Evolutionary conservation across 2,888 invertebrate genomes (phyloP), one percentile per base, ranked within the genome.

Genomic region (Sarcophaga variegata): DNA sequence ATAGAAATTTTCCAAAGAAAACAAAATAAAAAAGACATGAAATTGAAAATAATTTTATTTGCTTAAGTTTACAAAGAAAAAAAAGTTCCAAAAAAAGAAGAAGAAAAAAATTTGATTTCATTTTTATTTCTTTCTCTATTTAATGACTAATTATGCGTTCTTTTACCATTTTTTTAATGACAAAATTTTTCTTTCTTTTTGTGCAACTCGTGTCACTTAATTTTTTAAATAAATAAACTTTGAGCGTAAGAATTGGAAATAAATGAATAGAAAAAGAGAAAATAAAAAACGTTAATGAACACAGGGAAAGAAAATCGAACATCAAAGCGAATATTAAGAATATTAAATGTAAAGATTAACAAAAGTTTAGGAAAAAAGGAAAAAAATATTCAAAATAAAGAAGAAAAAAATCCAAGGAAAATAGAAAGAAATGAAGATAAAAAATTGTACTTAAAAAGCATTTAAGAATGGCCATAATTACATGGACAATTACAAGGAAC

Each of bases 241-340:
- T 66, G 47, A 47, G 8, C 37, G 12, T 6, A 59, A 20, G n/a
- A 37, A 83, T 54, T 12, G 22, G 22, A 74, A 17, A 27, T 11
- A 12, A 63, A 54, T 14, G 54, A 54, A 54, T 14, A 14, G 63
- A 22, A 45, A 69, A 64, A 62, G 22, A 62, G 10, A 67, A 67
- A 62, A 47, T 49, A 47, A 76, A 67, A 66, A 49, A 47, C 10
- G 37, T 37, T 37, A 37, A 37, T 37, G 37, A 37, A 10, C 37
- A 10, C 37, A 37, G 25, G 17, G 54, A 86, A 83, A 66, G 69
- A 80, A 66, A 74, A 77, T 83, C 72, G 71, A 81, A 87, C 87
- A 87, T 87, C 87, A 87, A 87, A 87, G 87, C 54, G 75, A 79
- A 81, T 81, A 83, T 86, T 83, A 86, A 86, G 86, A 70, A 80